Percentiles rank a stretch among this genome's conserved stretches.
phyloP scores from a whole-genome alignment of 2,797 vertebrate species.

The Sarcophilus harrisii region DNA sequence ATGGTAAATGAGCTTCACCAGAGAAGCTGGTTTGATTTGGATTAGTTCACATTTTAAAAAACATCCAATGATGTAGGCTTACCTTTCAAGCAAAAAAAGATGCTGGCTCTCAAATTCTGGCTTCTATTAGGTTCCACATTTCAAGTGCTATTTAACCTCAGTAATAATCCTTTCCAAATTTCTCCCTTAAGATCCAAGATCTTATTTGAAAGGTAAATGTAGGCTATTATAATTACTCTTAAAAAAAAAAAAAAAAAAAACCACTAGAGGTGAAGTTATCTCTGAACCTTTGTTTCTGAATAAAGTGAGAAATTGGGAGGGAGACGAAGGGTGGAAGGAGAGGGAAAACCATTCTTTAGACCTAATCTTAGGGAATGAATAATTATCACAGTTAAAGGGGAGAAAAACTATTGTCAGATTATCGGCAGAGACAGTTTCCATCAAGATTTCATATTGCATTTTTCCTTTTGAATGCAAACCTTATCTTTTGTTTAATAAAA shows the following conservation, averaged over 20 bases:
- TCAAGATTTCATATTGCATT: slow-evolving; percentile 22
- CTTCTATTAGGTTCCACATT: slow-evolving; percentile 25
- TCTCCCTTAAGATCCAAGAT: neutral
- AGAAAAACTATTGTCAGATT: slow-evolving; percentile 32
- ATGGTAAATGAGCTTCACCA: slow-evolving; percentile 38
- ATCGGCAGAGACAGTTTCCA: slow-evolving; percentile 31
- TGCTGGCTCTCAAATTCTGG: neutral
- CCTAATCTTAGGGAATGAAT: slow-evolving; percentile 57
- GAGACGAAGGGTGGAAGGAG: slow-evolving; percentile 10
- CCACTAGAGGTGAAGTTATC: slow-evolving; percentile 17
- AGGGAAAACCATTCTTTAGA: slow-evolving; percentile 42
- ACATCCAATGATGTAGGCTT: neutral
- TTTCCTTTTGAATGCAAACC: slow-evolving; percentile 68
- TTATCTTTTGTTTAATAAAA: slow-evolving; percentile 10
- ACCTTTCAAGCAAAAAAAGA: slow-evolving; percentile 29
- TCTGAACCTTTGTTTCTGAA: slow-evolving; percentile 25
- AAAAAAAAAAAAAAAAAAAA: neutral
- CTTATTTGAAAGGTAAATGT: slow-evolving; percentile 44
- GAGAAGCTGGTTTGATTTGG: neutral
- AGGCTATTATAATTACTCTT: slow-evolving; percentile 18
- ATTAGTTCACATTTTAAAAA: slow-evolving; percentile 53
- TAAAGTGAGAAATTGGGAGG: slow-evolving; percentile 8
- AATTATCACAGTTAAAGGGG: slow-evolving; percentile 44
- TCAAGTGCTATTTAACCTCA: slow-evolving; percentile 3
- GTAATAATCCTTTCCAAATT: neutral